Percentiles rank a stretch among this genome's conserved stretches.
phyloP scores from a whole-genome alignment of 2,888 invertebrate genomes.

The Cylindroiulus punctatus region DNA sequence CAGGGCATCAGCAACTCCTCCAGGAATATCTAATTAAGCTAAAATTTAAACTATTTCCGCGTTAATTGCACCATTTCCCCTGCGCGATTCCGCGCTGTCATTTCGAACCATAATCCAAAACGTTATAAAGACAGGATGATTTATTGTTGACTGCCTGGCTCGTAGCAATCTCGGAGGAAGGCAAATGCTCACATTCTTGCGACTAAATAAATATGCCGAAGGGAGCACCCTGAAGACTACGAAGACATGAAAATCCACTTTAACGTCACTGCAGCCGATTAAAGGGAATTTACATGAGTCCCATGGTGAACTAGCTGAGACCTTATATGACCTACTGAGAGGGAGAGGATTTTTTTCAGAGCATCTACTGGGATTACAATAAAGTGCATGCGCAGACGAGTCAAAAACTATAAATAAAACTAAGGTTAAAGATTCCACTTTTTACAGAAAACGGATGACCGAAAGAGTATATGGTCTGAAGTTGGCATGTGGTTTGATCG shows the following conservation, averaged over 20 bases:
- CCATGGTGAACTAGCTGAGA: slow-evolving; percentile 36
- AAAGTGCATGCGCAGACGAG: not conserved
- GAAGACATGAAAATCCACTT: slow-evolving; percentile 34
- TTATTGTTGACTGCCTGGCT: slow-evolving; percentile 6
- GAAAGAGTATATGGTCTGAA: too few species aligned
- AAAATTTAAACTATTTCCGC: slow-evolving; percentile 29
- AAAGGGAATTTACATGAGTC: slow-evolving; percentile 33
- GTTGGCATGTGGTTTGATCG: too few species aligned
- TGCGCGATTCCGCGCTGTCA: not conserved
- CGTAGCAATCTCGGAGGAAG: not conserved
- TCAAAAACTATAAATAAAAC: not conserved
- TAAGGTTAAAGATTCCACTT: not conserved
- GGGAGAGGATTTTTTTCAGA: not conserved
- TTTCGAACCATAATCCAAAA: slow-evolving; percentile 24
- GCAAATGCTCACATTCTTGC: slow-evolving; percentile 23
- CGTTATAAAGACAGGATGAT: slow-evolving; percentile 2
- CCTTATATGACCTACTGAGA: slow-evolving; percentile 25
- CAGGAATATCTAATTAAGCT: slow-evolving; percentile 26
- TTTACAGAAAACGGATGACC: not conserved
- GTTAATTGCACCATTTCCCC: slow-evolving; percentile 23
- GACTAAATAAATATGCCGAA: slow-evolving; percentile 33
- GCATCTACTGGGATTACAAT: not conserved
- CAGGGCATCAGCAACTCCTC: not conserved
- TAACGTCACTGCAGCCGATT: slow-evolving; percentile 24
- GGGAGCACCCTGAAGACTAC: not conserved